Base-by-base conservation (phyloP, 2,113 vertebrate genomes). In the Macroglossus sobrinus region DNA sequence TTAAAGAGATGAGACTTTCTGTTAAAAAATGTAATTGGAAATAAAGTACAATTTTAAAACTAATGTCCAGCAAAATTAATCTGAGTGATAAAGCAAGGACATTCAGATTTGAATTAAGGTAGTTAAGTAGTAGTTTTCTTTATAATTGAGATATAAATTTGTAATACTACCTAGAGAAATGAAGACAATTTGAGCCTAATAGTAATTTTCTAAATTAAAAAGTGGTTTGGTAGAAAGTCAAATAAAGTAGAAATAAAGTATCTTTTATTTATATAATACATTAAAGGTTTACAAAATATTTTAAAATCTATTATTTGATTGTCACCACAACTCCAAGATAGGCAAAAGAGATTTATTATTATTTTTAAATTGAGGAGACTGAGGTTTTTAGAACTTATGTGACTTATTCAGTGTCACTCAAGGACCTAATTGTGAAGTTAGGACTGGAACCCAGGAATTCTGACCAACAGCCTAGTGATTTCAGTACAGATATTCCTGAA, bases 171-270 rank as follows among this genome's bases (percentile, higher is more conserved):
- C 50, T 81, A 16, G 21, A 57, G 59, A 81, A 86, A 66, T 55
- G 66, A 84, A 80, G 64, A 40, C 86, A 68, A 82, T 53, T 61
- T 75, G 24, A 91, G n/a, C 9, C 43, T 68, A 76, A 82, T n/a
- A 68, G 91, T 43, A 22, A 38, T 59, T 82, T 88, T 91, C 71
- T 59, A n/a, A 82, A 43, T 76, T 78, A 84, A 84, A 93, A 75
- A 84, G 24, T 84, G 12, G 28, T 53, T 78, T 87, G 40, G 69
- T 95, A 18, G 84, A 59, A 75, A 81, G 59, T 82, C 24, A 94
- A 68, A 92, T 61, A 75, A 76, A 95, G 89, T 89, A 35, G 18
- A 89, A 92, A 19, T 66, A 87, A 84, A 69, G 21, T 95, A 82
- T 57, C 61, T 86, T 82, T 57, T 86, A 47, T 57, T 86, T 53